Percentiles rank a stretch among this genome's conserved stretches.
Evolutionary conservation across 2,888 invertebrate species (phyloP).

Genomic region (Podabrus alpinus): DNA sequence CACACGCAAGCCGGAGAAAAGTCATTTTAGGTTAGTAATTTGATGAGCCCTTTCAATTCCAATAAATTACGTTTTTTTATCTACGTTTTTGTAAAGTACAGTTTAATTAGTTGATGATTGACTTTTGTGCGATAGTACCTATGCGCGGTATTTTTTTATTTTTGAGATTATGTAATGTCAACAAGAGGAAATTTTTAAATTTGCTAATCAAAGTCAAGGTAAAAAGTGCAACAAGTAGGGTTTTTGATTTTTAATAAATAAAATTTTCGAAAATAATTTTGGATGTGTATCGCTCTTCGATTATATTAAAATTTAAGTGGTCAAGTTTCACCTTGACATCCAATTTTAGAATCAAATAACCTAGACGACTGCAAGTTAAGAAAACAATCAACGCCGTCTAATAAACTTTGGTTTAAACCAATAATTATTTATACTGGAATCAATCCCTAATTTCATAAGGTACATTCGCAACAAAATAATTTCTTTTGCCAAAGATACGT

Average conservation of each 20-base stretch:
- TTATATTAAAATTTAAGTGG: too few relatives aligned
- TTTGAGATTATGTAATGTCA: not conserved
- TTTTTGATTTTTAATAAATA: not conserved
- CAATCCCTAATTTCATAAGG: not conserved
- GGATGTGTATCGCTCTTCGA: not conserved
- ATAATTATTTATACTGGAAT: not conserved
- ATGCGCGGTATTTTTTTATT: not conserved
- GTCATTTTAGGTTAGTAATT: slow-evolving; percentile 80
- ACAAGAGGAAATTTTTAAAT: not conserved
- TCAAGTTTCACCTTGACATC: not conserved
- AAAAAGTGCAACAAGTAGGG: not conserved
- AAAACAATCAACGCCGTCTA: not conserved
- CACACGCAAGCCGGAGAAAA: slow-evolving; percentile 92
- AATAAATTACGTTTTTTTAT: not conserved
- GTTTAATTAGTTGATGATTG: not conserved
- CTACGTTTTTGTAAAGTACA: not conserved
- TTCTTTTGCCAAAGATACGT: too few relatives aligned
- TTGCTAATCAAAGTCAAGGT: not conserved
- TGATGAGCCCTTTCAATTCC: not conserved
- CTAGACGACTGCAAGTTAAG: not conserved
- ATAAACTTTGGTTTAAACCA: not conserved
- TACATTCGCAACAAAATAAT: not conserved
- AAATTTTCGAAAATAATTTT: not conserved
- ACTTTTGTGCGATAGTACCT: not conserved
- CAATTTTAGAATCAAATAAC: not conserved